Base-by-base conservation (phyloP, 2,797 vertebrate genomes). In the Sebastes nivosus region DNA sequence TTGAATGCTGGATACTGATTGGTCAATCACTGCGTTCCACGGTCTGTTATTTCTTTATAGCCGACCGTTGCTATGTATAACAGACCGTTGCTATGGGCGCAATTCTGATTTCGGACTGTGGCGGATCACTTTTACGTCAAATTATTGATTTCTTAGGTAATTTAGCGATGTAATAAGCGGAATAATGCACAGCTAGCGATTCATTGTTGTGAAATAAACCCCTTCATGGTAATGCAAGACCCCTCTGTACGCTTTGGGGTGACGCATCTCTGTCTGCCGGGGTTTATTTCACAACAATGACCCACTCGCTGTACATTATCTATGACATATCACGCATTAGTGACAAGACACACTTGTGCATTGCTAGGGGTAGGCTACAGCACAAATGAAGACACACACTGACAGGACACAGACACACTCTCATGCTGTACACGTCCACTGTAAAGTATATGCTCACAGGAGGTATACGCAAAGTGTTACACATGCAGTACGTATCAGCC, bases 1-100 rank as follows among this genome's bases (percentile, higher is more conserved):
- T 52, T 52, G 18, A 52, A n/a, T 52, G 9, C 46, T 52, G 0
- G 0, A 52, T 52, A 9, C 46, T n/a, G 46, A 52, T 52, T 52
- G 46, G 0, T 52, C 46, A 0, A 52, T n/a, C 18, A 52, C 46
- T 2, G 46, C 4, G 0, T n/a, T 20, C 2, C 10, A 52, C 1
- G 46, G 46, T 52, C 46, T 52, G 18, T 20, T 52, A 52, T 52
- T 52, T 20, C 18, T 52, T 52, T 52, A 52, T 1, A 52, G 18
- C 18, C 18, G 46, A 52, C 46, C 18, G 18, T 52, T 52, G 46
- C 18, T 10, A 52, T 20, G 46, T 20, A 50, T 52, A 52, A 52
- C 4, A 52, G 46, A 52, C 46, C 18, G 18, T 20, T n/a, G 46
- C 46, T n/a, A n/a, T 20, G 46, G 46, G 18, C 1, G 46, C 46